Evolutionary conservation across 2,888 invertebrate species (phyloP).

Genomic region (Lycophotia porphyrea): DNA sequence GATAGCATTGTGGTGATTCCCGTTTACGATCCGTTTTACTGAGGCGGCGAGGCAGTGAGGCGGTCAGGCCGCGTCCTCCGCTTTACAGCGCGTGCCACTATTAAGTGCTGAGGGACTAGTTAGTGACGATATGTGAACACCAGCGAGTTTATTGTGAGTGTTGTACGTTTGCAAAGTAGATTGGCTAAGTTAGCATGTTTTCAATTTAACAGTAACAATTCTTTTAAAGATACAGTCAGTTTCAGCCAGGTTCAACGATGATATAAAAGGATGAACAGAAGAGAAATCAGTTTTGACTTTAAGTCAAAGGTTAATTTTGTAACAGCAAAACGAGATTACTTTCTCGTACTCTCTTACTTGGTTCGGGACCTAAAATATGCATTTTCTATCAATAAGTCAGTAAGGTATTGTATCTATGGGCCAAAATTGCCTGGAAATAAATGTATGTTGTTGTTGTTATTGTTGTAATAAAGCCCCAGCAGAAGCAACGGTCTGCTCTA

Average conservation of each 20-base stretch:
- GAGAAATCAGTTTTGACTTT: not conserved
- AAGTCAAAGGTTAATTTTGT: not conserved
- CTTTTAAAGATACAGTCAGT: not conserved
- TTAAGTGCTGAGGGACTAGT: constrained; percentile 46
- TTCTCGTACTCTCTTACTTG: too few relatives aligned
- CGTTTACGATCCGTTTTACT: constrained; percentile 56
- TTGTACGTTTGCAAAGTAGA: constrained; percentile 4
- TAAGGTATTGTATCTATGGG: too few relatives aligned
- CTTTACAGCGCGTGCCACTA: constrained; percentile 45
- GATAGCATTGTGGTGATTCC: constrained; percentile 50
- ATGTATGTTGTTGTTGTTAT: too few relatives aligned
- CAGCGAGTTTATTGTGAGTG: constrained; percentile 16
- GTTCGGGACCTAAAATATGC: constrained; percentile 3
- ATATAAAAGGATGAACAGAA: not conserved
- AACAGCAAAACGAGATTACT: not conserved
- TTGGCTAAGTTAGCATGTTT: not conserved
- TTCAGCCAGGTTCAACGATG: not conserved
- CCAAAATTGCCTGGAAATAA: too few relatives aligned
- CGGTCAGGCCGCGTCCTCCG: constrained; percentile 35
- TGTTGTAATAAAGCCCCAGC: too few relatives aligned
- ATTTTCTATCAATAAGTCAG: not conserved
- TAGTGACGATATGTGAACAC: constrained; percentile 41
- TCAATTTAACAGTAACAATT: not conserved
- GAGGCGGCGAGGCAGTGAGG: constrained; percentile 24
- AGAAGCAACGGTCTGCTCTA: constrained; percentile 8